These are phyloP conservation scores for Suricata suricatta DNA, from an alignment of 2,113 vertebrate genomes.

Conservation along the genomic window DNA sequence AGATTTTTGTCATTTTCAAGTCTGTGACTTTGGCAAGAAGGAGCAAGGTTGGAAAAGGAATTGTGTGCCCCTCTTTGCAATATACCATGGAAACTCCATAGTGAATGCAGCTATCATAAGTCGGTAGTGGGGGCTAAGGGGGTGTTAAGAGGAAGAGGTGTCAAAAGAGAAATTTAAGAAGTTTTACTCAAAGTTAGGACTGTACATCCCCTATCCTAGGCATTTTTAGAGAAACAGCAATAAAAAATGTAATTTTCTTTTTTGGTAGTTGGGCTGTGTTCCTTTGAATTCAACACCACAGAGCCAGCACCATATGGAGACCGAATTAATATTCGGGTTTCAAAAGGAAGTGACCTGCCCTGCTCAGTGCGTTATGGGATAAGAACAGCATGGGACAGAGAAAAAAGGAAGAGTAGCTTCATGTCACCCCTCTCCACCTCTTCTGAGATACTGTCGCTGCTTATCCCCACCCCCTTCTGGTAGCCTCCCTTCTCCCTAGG, in stretches of 20 bases:
- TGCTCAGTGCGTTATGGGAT: neutral
- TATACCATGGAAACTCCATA: neutral
- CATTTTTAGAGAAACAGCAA: slow-evolving; percentile 15
- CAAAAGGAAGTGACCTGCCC: neutral
- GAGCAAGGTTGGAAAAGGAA: neutral
- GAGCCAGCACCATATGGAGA: neutral
- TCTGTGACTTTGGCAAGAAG: neutral
- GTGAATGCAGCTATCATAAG: neutral
- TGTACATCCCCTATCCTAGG: neutral
- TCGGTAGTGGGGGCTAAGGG: too few species aligned
- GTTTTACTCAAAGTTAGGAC: neutral
- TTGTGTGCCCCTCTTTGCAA: neutral
- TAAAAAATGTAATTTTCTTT: neutral
- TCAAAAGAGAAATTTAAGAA: slow-evolving; percentile 41
- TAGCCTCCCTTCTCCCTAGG: neutral
- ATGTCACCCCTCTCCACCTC: neutral
- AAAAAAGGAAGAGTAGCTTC: slow-evolving; percentile 13
- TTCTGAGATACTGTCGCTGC: neutral
- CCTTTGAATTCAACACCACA: slow-evolving; percentile 1
- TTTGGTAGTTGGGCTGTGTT: neutral
- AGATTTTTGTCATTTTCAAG: neutral
- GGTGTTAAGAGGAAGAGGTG: neutral
- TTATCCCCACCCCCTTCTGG: neutral
- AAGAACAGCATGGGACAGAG: neutral
- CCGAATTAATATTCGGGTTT: slow-evolving; percentile 14